phyloP scores from a whole-genome alignment of 2,888 invertebrate species.

The Xanthorhoe spadicearia region DNA sequence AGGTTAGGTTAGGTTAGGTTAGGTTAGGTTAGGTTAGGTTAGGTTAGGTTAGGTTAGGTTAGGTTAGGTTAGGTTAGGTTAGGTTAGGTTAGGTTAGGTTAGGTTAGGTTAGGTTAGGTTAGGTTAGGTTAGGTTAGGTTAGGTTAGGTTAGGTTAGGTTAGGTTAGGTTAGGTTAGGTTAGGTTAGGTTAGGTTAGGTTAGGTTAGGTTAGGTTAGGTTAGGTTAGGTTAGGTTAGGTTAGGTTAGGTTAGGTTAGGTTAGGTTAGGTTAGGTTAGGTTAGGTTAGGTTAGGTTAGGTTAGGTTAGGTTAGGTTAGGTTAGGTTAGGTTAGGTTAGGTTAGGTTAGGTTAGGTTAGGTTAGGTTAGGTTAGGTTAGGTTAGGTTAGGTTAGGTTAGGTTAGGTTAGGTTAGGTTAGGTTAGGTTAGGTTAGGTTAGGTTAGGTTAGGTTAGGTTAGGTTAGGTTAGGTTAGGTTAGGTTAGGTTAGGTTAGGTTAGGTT shows the following conservation, averaged over 20 bases:
- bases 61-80: slow-evolving; percentile 23
- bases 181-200: slow-evolving; percentile 21
- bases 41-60: slow-evolving; percentile 23
- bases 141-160: slow-evolving; percentile 25
- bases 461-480: slow-evolving; percentile 5
- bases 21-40: slow-evolving; percentile 14
- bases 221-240: slow-evolving; percentile 23
- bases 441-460: slow-evolving; percentile 5
- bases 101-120: slow-evolving; percentile 29
- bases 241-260: slow-evolving; percentile 25
- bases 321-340: slow-evolving; percentile 6
- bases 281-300: slow-evolving; percentile 23
- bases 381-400: slow-evolving; percentile 8
- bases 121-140: slow-evolving; percentile 29
- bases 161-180: slow-evolving; percentile 23
- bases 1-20: slow-evolving; percentile 27
- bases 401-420: slow-evolving; percentile 10
- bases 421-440: slow-evolving; percentile 9
- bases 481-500: slow-evolving; percentile 5
- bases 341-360: slow-evolving; percentile 7
- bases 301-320: slow-evolving; percentile 12
- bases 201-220: slow-evolving; percentile 22
- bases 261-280: slow-evolving; percentile 23
- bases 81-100: slow-evolving; percentile 22
- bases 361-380: no score